phyloP scores from a whole-genome alignment of 1,140 invertebrate genomes.

The Drosophila auraria region DNA sequence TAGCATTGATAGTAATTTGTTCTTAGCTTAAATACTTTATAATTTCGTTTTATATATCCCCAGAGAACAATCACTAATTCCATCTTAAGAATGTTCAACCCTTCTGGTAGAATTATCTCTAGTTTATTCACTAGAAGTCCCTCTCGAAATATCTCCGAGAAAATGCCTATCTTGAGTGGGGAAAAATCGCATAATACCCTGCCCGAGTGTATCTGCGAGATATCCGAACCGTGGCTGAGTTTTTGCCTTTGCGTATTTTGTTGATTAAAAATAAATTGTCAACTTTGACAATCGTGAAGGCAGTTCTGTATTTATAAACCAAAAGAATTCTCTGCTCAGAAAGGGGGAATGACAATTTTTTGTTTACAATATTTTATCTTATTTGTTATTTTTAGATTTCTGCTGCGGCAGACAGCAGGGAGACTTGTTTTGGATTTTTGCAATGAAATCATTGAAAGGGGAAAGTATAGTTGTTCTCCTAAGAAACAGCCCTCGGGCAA shows the following conservation, averaged over 20 bases:
- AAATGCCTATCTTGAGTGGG: conserved; percentile 12
- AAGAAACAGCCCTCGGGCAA: too few species aligned
- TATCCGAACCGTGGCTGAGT: conserved; percentile 24
- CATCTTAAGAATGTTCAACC: conserved; percentile 5
- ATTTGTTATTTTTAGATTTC: conserved; percentile 62
- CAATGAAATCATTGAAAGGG: background rate
- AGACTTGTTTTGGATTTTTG: conserved; percentile 54
- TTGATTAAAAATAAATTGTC: conserved; percentile 83
- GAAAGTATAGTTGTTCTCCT: background rate
- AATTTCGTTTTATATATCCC: background rate
- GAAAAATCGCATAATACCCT: conserved; percentile 12
- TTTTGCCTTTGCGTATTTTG: conserved; percentile 32
- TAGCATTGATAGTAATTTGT: background rate
- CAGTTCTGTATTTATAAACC: conserved; percentile 72
- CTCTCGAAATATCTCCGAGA: background rate
- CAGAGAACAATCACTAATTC: background rate
- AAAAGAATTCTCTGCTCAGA: conserved; percentile 35
- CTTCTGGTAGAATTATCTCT: background rate
- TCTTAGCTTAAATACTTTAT: background rate
- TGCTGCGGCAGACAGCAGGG: conserved; percentile 65
- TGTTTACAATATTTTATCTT: conserved; percentile 46
- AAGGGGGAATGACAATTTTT: conserved; percentile 48
- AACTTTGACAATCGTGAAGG: conserved; percentile 72
- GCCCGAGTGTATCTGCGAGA: conserved; percentile 45
- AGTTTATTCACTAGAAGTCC: background rate